Percentiles rank a stretch among this genome's conserved stretches.
Evolutionary conservation across 1,140 invertebrate genomes (phyloP).

Genomic region (Wasmannia auropunctata): DNA sequence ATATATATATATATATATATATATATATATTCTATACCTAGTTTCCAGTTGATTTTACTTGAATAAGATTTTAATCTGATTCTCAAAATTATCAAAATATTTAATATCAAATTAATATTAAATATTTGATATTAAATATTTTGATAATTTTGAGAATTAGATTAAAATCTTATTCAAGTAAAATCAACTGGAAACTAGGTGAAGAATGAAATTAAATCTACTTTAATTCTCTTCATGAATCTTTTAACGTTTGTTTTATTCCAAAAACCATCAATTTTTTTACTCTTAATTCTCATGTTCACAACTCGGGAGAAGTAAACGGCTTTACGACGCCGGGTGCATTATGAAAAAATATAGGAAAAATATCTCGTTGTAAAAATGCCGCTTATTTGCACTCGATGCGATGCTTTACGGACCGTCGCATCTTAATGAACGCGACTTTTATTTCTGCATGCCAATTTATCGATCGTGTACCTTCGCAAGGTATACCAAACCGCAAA

Average conservation of each 20-base stretch:
- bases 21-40: background rate
- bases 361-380: background rate
- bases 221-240: background rate
- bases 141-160: background rate
- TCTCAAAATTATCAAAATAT: background rate
- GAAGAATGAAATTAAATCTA: background rate
- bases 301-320: background rate
- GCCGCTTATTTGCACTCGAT: background rate
- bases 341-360: slow-evolving; percentile 1
- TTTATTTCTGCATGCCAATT: slow-evolving; percentile 4
- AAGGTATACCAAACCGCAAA: background rate
- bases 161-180: background rate
- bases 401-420: background rate
- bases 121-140: background rate
- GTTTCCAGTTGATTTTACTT: background rate
- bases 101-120: background rate
- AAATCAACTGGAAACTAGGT: background rate
- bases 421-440: slow-evolving; percentile 27
- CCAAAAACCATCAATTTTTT: background rate
- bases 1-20: too few species aligned
- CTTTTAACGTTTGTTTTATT: background rate
- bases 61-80: background rate
- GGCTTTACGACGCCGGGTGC: background rate
- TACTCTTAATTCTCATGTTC: background rate
- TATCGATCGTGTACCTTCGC: background rate